Conservation (phyloP, 1,140 invertebrate species). For the Drosophila nebulosa region DNA sequence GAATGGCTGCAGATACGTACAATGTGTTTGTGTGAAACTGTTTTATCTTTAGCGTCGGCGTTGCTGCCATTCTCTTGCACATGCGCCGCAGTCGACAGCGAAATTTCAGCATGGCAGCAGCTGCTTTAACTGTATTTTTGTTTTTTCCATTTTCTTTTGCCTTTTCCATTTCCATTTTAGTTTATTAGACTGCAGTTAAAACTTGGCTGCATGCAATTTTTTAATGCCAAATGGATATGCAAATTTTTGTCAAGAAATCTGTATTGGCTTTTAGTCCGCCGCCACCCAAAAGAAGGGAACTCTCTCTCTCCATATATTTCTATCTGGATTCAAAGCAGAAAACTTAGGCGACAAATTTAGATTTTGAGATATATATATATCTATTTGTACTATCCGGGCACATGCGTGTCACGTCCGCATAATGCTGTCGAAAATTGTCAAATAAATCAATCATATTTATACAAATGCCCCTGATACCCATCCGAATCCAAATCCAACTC, state of each 20-base stretch:
- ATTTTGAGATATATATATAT: neutral
- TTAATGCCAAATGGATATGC: slow-evolving; percentile 46
- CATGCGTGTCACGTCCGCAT: slow-evolving; percentile 68
- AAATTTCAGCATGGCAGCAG: slow-evolving; percentile 14
- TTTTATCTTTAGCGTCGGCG: slow-evolving; percentile 28
- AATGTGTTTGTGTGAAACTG: neutral
- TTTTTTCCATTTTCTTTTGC: slow-evolving; percentile 8
- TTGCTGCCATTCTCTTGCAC: slow-evolving; percentile 12
- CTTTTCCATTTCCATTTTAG: slow-evolving; percentile 16
- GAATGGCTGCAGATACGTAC: neutral
- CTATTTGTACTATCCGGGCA: neutral
- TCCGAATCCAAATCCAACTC: slow-evolving; percentile 24
- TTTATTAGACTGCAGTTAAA: slow-evolving; percentile 64
- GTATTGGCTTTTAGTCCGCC: too few species aligned
- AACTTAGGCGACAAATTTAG: neutral
- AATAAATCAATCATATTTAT: slow-evolving; percentile 81
- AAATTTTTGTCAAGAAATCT: slow-evolving; percentile 42
- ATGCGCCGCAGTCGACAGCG: slow-evolving; percentile 27
- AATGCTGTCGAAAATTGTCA: slow-evolving; percentile 79
- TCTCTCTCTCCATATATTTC: neutral
- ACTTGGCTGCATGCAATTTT: slow-evolving; percentile 47
- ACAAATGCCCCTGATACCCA: slow-evolving; percentile 68
- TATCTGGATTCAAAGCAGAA: neutral
- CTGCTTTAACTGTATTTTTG: slow-evolving; percentile 13
- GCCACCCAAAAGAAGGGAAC: neutral